These are phyloP conservation scores for Coracopsis vasa DNA, from an alignment of 2,113 vertebrate species.

Conservation along the genomic window DNA sequence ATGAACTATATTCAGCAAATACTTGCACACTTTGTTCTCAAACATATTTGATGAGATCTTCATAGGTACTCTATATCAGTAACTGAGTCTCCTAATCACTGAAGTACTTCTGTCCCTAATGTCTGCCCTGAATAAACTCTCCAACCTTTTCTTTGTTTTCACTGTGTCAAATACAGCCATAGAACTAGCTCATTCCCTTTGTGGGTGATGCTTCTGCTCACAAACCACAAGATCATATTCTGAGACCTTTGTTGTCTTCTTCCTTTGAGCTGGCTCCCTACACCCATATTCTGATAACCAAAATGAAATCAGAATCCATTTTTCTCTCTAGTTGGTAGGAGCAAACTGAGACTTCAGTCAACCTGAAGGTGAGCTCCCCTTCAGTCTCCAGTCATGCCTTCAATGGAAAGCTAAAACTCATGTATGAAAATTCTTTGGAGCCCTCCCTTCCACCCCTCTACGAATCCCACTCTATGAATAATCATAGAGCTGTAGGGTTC, in stretches of 20 bases:
- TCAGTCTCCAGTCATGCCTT: neutral
- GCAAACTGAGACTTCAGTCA: neutral
- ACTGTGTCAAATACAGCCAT: neutral
- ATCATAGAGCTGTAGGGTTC: neutral
- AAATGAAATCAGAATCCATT: slow-evolving; percentile 17
- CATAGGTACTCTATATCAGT: neutral
- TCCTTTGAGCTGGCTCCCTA: neutral
- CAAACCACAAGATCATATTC: neutral
- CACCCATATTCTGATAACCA: neutral
- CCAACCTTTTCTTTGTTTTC: neutral
- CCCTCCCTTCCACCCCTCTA: neutral
- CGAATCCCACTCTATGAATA: neutral
- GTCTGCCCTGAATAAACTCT: neutral
- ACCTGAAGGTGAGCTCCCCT: neutral
- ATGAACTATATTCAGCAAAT: neutral
- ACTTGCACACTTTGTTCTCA: neutral
- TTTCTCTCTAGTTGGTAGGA: neutral
- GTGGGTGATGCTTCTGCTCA: neutral
- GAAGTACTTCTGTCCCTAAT: neutral
- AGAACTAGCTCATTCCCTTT: neutral
- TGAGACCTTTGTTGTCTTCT: neutral
- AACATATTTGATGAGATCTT: neutral
- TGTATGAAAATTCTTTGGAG: neutral
- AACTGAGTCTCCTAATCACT: neutral
- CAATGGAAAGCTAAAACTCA: slow-evolving; percentile 15